Conservation (phyloP, 2,888 invertebrate genomes). For the Crossocerus cetratus region DNA sequence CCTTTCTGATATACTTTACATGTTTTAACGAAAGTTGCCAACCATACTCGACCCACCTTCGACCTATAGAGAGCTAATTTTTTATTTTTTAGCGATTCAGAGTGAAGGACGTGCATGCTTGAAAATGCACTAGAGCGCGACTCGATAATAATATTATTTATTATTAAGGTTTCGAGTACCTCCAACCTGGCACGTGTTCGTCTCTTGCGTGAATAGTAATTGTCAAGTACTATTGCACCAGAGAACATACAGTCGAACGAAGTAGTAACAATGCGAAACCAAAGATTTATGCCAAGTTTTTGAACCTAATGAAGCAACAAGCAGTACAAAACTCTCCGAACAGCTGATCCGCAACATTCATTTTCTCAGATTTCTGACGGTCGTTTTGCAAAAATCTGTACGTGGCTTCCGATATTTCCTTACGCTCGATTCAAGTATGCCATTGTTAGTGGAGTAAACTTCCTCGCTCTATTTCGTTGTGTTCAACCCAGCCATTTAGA, state of each 20-base stretch:
- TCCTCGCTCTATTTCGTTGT: too few species aligned
- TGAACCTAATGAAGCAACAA: too few species aligned
- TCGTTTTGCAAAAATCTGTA: too few species aligned
- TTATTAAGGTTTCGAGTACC: conserved; percentile 2
- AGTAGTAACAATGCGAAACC: background rate
- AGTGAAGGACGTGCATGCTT: background rate
- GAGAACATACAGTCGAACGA: background rate
- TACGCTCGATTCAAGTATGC: too few species aligned
- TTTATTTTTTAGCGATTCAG: background rate
- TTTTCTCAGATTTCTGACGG: too few species aligned
- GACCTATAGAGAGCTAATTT: background rate
- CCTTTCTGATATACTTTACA: background rate
- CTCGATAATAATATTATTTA: conserved; percentile 1
- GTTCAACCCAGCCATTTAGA: too few species aligned
- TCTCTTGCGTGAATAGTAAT: background rate
- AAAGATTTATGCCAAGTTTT: background rate
- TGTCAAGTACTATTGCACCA: background rate
- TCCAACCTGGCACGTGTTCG: background rate
- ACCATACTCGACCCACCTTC: background rate
- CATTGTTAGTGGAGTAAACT: too few species aligned
- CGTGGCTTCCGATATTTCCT: too few species aligned
- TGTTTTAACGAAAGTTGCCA: background rate
- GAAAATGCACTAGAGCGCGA: background rate
- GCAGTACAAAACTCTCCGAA: too few species aligned
- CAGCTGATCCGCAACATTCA: too few species aligned